A percentile compares a stretch with the other conserved stretches of the same genome.
Conservation (phyloP, 1,140 invertebrate species). For the Musca domestica region DNA sequence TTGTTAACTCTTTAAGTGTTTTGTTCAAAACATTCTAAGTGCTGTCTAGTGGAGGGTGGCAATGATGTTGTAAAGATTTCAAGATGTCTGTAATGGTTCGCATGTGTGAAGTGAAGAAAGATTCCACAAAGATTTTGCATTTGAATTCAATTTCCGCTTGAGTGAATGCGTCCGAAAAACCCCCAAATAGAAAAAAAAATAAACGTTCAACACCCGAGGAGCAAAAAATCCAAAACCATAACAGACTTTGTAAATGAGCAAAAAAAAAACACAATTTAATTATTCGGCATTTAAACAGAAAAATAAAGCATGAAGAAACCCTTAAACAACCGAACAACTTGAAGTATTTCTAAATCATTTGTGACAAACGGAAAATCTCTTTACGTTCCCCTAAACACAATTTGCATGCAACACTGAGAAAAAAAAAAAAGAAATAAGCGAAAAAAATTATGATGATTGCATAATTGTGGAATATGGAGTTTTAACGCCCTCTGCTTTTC, state of each 20-base stretch:
- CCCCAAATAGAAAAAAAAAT: not conserved
- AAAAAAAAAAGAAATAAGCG: not conserved
- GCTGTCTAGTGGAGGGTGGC: conserved; percentile 32
- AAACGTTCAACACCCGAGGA: not conserved
- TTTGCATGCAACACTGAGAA: not conserved
- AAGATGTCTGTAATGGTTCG: no score
- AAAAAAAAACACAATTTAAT: no score
- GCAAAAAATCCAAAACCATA: conserved; percentile 11
- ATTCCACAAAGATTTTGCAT: not conserved
- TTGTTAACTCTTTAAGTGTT: conserved; percentile 30
- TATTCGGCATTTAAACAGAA: no score
- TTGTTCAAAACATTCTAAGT: conserved; percentile 53
- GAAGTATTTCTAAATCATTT: conserved; percentile 17
- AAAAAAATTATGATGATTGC: not conserved
- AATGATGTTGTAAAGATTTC: no score
- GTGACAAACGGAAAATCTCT: not conserved
- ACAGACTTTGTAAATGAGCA: not conserved
- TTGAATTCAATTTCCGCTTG: conserved; percentile 8
- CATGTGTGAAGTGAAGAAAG: not conserved
- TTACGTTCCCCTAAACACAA: no score
- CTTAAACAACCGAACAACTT: no score
- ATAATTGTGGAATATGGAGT: not conserved
- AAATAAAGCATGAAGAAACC: no score
- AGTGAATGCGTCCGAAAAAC: not conserved
- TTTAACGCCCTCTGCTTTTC: not conserved